Evolutionary conservation across 2,888 invertebrate species (phyloP).

Genomic region (Erebia ligea): DNA sequence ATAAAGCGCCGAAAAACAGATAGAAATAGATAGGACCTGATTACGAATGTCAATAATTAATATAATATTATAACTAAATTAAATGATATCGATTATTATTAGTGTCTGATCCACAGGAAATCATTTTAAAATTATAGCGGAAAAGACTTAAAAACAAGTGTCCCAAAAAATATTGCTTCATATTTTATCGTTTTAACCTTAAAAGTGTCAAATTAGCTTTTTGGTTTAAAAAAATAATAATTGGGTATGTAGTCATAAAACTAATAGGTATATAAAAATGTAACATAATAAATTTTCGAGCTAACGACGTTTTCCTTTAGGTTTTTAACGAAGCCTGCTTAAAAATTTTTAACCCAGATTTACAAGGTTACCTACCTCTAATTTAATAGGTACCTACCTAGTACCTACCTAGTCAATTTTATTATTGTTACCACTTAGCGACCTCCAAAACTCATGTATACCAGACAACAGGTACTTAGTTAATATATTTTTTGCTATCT

Average conservation of each 20-base stretch:
- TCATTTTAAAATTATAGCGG: conserved; percentile 19
- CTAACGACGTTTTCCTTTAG: conserved; percentile 15
- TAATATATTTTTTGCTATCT: neutral
- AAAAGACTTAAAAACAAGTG: conserved; percentile 23
- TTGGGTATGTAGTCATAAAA: conserved; percentile 14
- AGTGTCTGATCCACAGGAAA: conserved; percentile 28
- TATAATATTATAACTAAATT: too few species aligned
- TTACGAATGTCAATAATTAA: conserved; percentile 18
- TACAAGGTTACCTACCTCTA: conserved; percentile 6
- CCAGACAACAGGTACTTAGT: neutral
- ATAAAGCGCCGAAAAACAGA: neutral
- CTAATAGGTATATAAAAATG: neutral
- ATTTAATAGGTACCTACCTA: neutral
- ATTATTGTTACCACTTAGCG: neutral
- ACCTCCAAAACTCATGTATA: neutral
- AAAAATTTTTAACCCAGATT: neutral
- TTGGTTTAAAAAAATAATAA: conserved; percentile 2
- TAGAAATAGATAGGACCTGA: neutral
- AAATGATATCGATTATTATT: conserved; percentile 19
- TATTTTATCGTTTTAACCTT: conserved; percentile 20
- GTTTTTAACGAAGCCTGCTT: neutral
- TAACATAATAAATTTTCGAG: neutral
- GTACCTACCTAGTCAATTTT: neutral
- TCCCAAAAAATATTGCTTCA: conserved; percentile 15
- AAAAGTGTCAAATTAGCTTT: conserved; percentile 19